These are phyloP conservation scores for Scaptomyza graminum DNA, from an alignment of 1,140 invertebrate genomes.

Conservation along the genomic window DNA sequence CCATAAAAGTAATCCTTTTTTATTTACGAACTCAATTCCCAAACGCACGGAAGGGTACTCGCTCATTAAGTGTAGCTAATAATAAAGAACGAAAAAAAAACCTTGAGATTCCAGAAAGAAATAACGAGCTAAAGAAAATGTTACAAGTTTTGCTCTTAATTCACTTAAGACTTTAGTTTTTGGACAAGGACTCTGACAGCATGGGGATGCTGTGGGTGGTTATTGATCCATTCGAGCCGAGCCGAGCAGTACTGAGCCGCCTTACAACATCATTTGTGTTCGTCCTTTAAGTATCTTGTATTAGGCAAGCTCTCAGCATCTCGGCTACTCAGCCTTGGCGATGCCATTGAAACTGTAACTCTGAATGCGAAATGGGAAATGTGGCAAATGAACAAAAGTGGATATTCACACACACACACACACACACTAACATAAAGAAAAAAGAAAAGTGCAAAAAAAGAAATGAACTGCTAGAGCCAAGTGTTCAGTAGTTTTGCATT, in stretches of 20 bases:
- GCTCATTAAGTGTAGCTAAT: conserved; percentile 71
- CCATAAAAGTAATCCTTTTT: conserved; percentile 76
- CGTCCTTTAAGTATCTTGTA: conserved; percentile 76
- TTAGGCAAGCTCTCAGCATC: conserved; percentile 66
- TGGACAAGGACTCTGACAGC: conserved; percentile 10
- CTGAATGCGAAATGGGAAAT: conserved; percentile 46
- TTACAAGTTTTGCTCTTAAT: conserved; percentile 78
- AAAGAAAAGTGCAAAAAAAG: background rate
- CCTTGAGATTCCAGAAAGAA: conserved; percentile 47
- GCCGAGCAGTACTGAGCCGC: conserved; percentile 6
- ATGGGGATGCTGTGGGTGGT: background rate
- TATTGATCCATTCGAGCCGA: background rate
- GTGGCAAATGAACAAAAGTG: conserved; percentile 39
- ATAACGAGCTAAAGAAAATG: conserved; percentile 64
- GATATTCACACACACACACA: background rate
- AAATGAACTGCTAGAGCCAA: conserved; percentile 23
- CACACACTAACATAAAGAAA: background rate
- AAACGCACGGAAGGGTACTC: conserved; percentile 43
- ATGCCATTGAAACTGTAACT: conserved; percentile 65
- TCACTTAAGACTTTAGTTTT: conserved; percentile 77
- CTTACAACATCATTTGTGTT: conserved; percentile 63
- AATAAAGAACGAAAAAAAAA: conserved; percentile 38
- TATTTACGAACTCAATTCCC: conserved; percentile 67
- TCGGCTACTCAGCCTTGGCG: conserved; percentile 46
- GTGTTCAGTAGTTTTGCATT: conserved; percentile 72